Base-by-base conservation (phyloP, 2,888 invertebrate genomes). In the Pinctada fucata region DNA sequence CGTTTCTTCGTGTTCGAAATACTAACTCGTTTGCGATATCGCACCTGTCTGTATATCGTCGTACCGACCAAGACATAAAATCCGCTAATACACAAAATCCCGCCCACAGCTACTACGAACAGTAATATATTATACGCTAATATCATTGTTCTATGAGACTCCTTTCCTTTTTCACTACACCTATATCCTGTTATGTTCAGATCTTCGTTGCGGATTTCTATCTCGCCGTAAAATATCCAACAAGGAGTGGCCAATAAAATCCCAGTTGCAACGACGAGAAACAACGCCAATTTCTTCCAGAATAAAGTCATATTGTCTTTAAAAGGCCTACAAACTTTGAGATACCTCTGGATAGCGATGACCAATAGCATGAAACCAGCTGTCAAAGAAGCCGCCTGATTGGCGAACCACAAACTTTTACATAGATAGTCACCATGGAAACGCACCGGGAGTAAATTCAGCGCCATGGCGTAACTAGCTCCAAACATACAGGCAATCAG, bases 291-390 rank as follows among this genome's bases (percentile, higher is more conserved):
- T 52, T 66, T 72, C 52, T 77, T 77, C 71, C 66, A 66, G n/a
- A 66, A 45, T 49, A 72, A 66, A 2, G 71, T 72, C 72, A 77
- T 66, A n/a, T 72, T 63, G 16, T 52, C 50, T 63, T 72, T 72
- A 49, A 77, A 77, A n/a, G 76, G 76, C 51, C 58, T 71, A 47
- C 72, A 72, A 8, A 77, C 76, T 16, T 77, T 77, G 1, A 77
- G 67, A 48, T 67, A 77, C 16, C 76, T 49, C 48, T 77, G 76
- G 31, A 77, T 8, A 5, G 72, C 72, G 16, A 77, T 77, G n/a
- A 77, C 76, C 16, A 77, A 50, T 51, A 77, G 10, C 72, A 77
- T 65, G 6, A 77, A 72, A 4, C 72, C 67, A 31, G 76, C 65
- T 13, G 72, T n/a, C n/a, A 77, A 47, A 10, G 76, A 64, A 3